Conservation (phyloP, 2,888 invertebrate species). For the Trichopria drosophilae region DNA sequence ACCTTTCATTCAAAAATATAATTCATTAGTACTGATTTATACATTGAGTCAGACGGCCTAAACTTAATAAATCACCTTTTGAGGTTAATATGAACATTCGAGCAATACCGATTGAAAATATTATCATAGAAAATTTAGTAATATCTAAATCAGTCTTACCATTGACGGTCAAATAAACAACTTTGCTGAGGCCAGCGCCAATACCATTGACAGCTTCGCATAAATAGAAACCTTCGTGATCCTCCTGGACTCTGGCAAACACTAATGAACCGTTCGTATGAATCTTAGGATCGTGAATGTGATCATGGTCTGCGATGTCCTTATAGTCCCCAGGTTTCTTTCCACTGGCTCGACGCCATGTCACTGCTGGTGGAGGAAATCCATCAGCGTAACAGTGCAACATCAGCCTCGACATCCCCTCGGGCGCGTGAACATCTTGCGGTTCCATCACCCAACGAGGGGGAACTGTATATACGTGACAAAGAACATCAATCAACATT, state of each 20-base stretch:
- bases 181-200: slow-evolving; percentile 88
- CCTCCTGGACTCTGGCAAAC: slow-evolving; percentile 81
- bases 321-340: slow-evolving; percentile 55
- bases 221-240: slow-evolving; percentile 86
- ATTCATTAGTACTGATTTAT: too few relatives aligned
- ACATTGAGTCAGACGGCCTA: too few relatives aligned
- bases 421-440: slow-evolving; percentile 69
- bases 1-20: too few relatives aligned
- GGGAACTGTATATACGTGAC: slow-evolving; percentile 72
- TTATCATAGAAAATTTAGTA: too few relatives aligned
- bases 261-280: slow-evolving; percentile 82
- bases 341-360: slow-evolving; percentile 89
- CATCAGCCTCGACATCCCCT: slow-evolving; percentile 59
- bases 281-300: slow-evolving; percentile 51
- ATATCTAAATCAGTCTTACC: too few relatives aligned
- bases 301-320: slow-evolving; percentile 53
- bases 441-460: slow-evolving; percentile 89
- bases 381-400: slow-evolving; percentile 90
- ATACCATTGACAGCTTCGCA: slow-evolving; percentile 94
- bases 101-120: too few relatives aligned
- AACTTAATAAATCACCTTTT: too few relatives aligned
- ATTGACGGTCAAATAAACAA: slow-evolving; percentile 86
- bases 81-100: too few relatives aligned
- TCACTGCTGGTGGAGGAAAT: slow-evolving; percentile 84
- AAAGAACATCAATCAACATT: too few relatives aligned